Evolutionary conservation across 2,113 vertebrate genomes (phyloP).

Genomic region (Hemiscyllium ocellatum): DNA sequence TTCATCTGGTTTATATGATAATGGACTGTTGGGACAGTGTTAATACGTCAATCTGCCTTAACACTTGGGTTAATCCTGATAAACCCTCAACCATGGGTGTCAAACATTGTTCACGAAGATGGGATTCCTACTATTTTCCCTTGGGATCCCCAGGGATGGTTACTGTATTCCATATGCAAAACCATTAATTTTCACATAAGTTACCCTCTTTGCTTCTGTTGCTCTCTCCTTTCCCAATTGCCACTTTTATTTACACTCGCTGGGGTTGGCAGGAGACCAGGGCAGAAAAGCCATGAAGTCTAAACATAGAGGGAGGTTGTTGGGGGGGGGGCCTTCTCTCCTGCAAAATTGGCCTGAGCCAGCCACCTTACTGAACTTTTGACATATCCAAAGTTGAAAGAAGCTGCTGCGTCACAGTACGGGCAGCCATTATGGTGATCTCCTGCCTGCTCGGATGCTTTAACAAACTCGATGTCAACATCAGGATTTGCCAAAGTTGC

Average conservation of each 20-base stretch:
- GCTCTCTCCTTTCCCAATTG: neutral
- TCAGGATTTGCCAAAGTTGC: neutral
- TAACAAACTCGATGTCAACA: neutral
- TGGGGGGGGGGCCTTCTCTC: neutral
- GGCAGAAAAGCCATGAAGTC: neutral
- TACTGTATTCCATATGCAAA: neutral
- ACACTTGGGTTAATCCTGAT: conserved; percentile 31
- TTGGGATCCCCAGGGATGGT: neutral
- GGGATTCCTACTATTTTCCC: neutral
- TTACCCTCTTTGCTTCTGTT: neutral
- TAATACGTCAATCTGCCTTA: conserved; percentile 31
- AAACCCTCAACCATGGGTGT: conserved; percentile 5
- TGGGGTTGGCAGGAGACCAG: neutral
- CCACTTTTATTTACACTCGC: neutral
- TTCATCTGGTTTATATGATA: neutral
- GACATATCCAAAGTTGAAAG: neutral
- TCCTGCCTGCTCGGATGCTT: neutral
- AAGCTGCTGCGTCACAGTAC: neutral
- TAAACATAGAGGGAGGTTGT: neutral
- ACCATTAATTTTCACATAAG: neutral
- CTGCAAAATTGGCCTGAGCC: neutral
- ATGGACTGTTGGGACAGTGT: neutral
- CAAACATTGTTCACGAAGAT: neutral
- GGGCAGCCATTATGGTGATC: neutral
- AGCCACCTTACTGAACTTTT: neutral